Evolutionary conservation across 2,797 vertebrate species (phyloP).

Genomic region (Acropternis orthonyx): DNA sequence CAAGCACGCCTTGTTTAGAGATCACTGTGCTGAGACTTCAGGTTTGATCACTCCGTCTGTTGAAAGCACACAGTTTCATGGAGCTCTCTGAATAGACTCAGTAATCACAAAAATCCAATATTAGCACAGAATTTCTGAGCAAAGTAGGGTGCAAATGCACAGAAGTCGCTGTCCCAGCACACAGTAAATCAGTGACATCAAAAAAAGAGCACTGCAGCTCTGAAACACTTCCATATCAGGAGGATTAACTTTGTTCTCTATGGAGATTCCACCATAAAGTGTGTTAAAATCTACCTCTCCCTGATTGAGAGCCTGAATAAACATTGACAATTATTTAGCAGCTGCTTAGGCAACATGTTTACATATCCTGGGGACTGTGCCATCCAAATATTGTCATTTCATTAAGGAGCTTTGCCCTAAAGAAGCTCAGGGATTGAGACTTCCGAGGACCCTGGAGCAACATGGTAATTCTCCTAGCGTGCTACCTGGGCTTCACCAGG

Average conservation of each 20-base stretch:
- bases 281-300: constrained; percentile 17
- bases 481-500: not conserved
- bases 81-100: not conserved
- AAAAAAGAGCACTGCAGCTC: not conserved
- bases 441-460: not conserved
- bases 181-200: not conserved
- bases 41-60: not conserved
- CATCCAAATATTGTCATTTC: constrained; percentile 58
- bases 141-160: not conserved
- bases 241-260: constrained; percentile 7
- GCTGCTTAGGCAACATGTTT: constrained; percentile 52
- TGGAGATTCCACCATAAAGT: not conserved
- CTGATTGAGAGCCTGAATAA: constrained; percentile 29
- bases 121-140: not conserved
- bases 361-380: constrained; percentile 24
- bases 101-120: not conserved
- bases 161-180: not conserved
- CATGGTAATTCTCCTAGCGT: not conserved
- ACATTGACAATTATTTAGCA: constrained; percentile 54
- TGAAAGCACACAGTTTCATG: not conserved
- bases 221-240: not conserved
- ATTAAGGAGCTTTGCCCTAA: constrained; percentile 46
- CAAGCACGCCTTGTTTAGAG: not conserved
- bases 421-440: constrained; percentile 4
- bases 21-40: constrained; percentile 14